These are phyloP conservation scores for Vandiemenella viatica DNA, from an alignment of 2,888 invertebrate species.

Conservation along the genomic window DNA sequence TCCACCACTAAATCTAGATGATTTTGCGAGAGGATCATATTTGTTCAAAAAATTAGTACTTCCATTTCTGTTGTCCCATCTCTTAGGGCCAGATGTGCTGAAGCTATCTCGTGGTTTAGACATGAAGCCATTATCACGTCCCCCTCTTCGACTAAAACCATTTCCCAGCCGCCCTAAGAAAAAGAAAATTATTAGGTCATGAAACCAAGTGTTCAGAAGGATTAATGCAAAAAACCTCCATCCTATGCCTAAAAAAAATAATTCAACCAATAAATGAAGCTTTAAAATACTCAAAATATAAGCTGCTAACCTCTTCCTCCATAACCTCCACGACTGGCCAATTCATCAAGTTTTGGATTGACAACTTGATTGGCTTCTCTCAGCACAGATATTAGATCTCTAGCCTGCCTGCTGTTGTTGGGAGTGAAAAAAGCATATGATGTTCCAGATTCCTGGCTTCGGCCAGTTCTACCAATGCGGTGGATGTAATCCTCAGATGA, in stretches of 20 bases:
- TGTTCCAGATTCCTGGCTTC: constrained; percentile 73
- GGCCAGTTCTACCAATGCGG: constrained; percentile 85
- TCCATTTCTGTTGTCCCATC: neutral
- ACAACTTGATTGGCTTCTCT: constrained; percentile 82
- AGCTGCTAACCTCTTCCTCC: constrained; percentile 36
- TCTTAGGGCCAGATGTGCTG: too few species aligned
- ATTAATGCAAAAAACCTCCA: too few species aligned
- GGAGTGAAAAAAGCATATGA: constrained; percentile 92
- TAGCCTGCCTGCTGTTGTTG: constrained; percentile 73
- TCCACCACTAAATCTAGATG: neutral
- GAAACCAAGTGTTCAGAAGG: too few species aligned
- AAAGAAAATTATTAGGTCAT: neutral
- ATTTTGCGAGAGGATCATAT: neutral
- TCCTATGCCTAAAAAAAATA: too few species aligned
- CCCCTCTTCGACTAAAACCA: too few species aligned
- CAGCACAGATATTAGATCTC: constrained; percentile 74
- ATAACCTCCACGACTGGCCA: constrained; percentile 51
- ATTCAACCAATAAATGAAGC: neutral
- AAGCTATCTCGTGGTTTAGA: too few species aligned
- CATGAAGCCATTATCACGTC: too few species aligned
- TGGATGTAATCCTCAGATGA: constrained; percentile 93
- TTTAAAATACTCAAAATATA: neutral
- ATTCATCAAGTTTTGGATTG: constrained; percentile 69
- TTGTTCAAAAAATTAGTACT: neutral
- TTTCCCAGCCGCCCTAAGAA: neutral